Evolutionary conservation across 2,113 vertebrate genomes (phyloP), one percentile per base, ranked within the genome.

Genomic region (Erythrolamprus reginae): DNA sequence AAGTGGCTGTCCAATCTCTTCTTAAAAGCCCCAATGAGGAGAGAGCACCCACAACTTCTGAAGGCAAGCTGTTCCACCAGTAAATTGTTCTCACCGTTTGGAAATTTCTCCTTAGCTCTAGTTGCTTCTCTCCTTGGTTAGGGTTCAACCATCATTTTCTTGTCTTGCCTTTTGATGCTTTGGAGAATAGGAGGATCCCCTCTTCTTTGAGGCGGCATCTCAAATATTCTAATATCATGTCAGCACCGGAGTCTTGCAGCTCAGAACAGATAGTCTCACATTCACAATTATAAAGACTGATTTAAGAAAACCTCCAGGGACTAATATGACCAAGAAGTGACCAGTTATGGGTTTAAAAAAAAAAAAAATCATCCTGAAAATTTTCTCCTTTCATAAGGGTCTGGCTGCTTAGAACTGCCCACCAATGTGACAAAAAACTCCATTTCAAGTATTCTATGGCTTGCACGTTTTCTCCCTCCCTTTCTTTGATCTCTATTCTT

Each of bases 341-440:
- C n/a, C n/a, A n/a, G 38, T 24, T 17, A 33, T 33, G 12, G 33
- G 17, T 23, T 51, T 8, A 38, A 23, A 15, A n/a, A 88, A 15
- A 38, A 23, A 15, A n/a, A 88, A 58, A 47, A 58, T 58, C 26
- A 26, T 38, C 6, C 8, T 1, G 5, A 47, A 28, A 45, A 45
- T 17, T 33, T 55, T 13, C 24, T 19, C 52, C 26, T 56, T 84
- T 55, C 50, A 21, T 0, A 9, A 50, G 38, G 33, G 48, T 8
- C 33, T 23, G 48, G 70, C 70, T 56, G 52, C 84, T 90, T 3
- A 83, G n/a, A 65, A 5, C 90, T 93, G 90, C 91, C 77, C 3
- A 2, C 0, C n/a, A 23, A 86, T 82, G 55, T 85, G 55, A 42
- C 89, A 85, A 91, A 45, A 33, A 50, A 88, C 10, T 21, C 42